Base-by-base conservation (phyloP, 2,113 vertebrate species). In the Strigops habroptila region DNA sequence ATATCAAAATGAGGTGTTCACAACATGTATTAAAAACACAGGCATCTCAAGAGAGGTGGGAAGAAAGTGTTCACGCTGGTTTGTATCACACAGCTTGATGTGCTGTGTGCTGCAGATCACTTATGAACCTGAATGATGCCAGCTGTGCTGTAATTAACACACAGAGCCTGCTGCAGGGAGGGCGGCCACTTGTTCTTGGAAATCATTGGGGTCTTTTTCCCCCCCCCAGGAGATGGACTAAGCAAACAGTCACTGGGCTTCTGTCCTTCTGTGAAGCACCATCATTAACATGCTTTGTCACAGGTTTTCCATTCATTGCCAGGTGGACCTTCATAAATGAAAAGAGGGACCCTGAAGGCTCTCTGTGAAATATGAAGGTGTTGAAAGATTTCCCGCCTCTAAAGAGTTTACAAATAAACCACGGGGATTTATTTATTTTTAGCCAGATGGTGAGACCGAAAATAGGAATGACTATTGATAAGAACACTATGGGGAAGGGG, bases 71-170 rank as follows among this genome's bases (percentile, higher is more conserved):
- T 81, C 37, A 63, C 0, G 0, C 51, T 10, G 24, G 14, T 75
- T 59, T 65, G 28, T 27, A 24, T n/a, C 31, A 25, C 3, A 2
- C 17, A 49, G 8, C 49, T 93, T 63, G 63, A 65, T 48, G 37
- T 14, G 14, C 62, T 10, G 10, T 18, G 77, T 77, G 48, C 80
- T 82, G 35, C 86, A 76, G 41, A 51, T 75, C 2, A 3, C 46
- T 44, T 21, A 74, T 69, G 63, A 90, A 49, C 53, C 35, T 18
- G 14, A 51, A 49, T 3, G 51, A 31, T 51, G 43, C 86, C 88
- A 78, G 76, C 94, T 89, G 93, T 63, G 90, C 60, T 59, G 69
- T 85, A 77, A 97, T 95, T 95, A 95, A 88, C 65, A 30, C 51
- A 53, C 57, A 55, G 39, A n/a, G 55, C 51, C 37, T 70, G 93